Evolutionary conservation across 2,113 vertebrate species (phyloP).

Genomic region (Clinocottus analis): DNA sequence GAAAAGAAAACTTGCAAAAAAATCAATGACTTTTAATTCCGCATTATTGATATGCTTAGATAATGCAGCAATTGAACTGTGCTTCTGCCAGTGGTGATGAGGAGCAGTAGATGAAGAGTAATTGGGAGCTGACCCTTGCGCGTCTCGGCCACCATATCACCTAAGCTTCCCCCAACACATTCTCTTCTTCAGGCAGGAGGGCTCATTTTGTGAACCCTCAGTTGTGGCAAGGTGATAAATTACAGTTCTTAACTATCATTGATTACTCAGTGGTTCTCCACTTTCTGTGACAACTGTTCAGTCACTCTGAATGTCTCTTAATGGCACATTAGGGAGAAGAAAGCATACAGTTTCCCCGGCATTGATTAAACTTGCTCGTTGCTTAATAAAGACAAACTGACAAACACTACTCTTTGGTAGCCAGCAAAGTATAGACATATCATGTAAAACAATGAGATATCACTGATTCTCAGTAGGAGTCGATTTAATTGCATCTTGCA

Average conservation of each 20-base stretch:
- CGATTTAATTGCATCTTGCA: slow-evolving; percentile 1
- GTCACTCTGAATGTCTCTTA: slow-evolving; percentile 93
- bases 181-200: slow-evolving; percentile 68
- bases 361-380: slow-evolving; percentile 85
- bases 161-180: slow-evolving; percentile 63
- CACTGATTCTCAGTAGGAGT: slow-evolving; percentile 1
- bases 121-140: slow-evolving; percentile 82
- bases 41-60: slow-evolving; percentile 81
- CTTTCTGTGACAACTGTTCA: slow-evolving; percentile 92
- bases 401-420: slow-evolving; percentile 69
- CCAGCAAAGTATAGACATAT: slow-evolving; percentile 62
- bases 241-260: slow-evolving; percentile 97
- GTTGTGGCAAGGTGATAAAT: slow-evolving; percentile 99
- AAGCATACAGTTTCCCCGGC: slow-evolving; percentile 78
- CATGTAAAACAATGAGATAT: slow-evolving; percentile 48
- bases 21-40: slow-evolving; percentile 85
- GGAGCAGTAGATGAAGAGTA: slow-evolving; percentile 84
- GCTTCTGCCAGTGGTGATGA: slow-evolving; percentile 79
- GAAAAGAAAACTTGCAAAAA: slow-evolving; percentile 47
- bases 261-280: slow-evolving; percentile 94
- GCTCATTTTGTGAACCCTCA: slow-evolving; percentile 86
- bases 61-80: slow-evolving; percentile 81
- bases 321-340: slow-evolving; percentile 90
- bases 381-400: slow-evolving; percentile 88
- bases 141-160: slow-evolving; percentile 68